Conservation (phyloP, 2,888 invertebrate genomes). For the Zelleria hepariella region DNA sequence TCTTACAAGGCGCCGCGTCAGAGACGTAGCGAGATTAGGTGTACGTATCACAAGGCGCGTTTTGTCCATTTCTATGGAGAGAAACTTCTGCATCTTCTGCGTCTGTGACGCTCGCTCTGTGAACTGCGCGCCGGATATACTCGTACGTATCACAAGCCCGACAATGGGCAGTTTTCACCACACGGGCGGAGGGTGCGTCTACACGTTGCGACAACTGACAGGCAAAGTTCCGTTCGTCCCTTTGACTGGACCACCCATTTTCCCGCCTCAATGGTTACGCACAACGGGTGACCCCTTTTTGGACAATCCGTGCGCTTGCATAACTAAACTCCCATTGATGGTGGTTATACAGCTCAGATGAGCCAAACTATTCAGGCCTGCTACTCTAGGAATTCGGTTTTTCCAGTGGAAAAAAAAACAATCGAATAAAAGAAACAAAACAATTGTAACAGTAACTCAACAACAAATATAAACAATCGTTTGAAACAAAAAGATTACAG, state of each 20-base stretch:
- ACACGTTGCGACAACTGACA: conserved; percentile 57
- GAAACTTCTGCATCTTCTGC: too few relatives aligned
- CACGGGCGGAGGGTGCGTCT: conserved; percentile 24
- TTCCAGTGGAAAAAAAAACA: too few relatives aligned
- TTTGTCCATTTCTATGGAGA: too few relatives aligned
- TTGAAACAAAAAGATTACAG: too few relatives aligned
- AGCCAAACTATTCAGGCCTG: background rate
- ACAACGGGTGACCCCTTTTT: conserved; percentile 25
- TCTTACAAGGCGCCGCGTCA: too few relatives aligned
- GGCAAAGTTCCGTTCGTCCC: conserved; percentile 63
- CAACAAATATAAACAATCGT: too few relatives aligned
- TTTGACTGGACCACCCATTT: conserved; percentile 45
- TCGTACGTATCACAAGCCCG: conserved; percentile 37
- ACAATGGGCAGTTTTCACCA: conserved; percentile 29
- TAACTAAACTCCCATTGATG: conserved; percentile 25
- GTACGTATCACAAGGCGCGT: too few relatives aligned
- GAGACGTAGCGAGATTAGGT: too few relatives aligned
- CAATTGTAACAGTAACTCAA: too few relatives aligned
- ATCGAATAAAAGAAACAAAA: too few relatives aligned
- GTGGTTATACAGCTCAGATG: background rate
- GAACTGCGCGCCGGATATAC: conserved; percentile 28
- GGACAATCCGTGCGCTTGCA: conserved; percentile 42
- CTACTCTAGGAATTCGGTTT: background rate
- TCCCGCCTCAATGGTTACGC: conserved; percentile 47
- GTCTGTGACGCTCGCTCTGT: background rate